These are phyloP conservation scores for Elachura formosa DNA, from an alignment of 2,113 vertebrate species.

Conservation along the genomic window DNA sequence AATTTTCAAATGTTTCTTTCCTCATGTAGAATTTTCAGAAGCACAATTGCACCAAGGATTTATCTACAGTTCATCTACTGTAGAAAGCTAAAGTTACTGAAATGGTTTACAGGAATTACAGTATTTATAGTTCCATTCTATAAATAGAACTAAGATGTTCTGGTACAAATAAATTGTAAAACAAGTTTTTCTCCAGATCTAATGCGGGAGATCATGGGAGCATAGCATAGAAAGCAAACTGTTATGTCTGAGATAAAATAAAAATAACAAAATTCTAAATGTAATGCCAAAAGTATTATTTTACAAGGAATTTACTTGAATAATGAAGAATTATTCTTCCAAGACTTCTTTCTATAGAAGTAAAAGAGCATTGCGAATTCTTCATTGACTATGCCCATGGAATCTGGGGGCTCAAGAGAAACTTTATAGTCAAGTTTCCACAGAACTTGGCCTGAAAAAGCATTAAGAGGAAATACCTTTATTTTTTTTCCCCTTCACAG, in stretches of 20 bases:
- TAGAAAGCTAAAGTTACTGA: not conserved
- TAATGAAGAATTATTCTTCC: not conserved
- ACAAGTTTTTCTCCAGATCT: not conserved
- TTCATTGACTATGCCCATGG: not conserved
- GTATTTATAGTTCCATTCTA: not conserved
- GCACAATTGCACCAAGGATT: not conserved
- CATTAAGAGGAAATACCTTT: not conserved
- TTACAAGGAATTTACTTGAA: not conserved
- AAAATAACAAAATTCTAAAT: not conserved
- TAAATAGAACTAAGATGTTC: not conserved
- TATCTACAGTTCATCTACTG: not conserved
- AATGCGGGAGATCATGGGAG: not conserved
- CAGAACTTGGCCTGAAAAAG: not conserved
- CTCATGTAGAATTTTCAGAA: not conserved
- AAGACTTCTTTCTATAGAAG: not conserved
- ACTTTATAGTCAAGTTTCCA: not conserved
- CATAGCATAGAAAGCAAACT: not conserved
- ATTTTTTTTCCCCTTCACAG: not conserved
- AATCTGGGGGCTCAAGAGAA: not conserved
- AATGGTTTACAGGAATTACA: not conserved
- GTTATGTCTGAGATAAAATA: not conserved
- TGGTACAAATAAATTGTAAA: not conserved
- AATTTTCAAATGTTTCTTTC: not conserved
- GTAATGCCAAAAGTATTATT: not conserved
- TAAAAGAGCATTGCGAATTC: not conserved